A percentile compares a stretch with the other conserved stretches of the same genome.
phyloP scores from a whole-genome alignment of 2,797 vertebrate genomes.

The Salmo trutta region DNA sequence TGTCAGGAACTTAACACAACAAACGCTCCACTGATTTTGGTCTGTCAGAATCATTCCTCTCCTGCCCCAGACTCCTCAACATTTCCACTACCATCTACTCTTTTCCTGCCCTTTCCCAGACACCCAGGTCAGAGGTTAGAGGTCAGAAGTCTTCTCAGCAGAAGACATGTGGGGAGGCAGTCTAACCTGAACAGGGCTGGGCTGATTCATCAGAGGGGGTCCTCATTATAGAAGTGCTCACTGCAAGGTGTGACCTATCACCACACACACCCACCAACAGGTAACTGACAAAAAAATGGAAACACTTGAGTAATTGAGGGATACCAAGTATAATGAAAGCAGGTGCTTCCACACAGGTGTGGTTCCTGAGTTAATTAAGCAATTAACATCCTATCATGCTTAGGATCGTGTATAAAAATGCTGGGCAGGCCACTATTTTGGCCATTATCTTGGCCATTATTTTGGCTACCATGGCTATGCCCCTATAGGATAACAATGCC shows the following conservation, averaged over 20 bases:
- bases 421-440: no score
- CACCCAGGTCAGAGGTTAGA: neutral
- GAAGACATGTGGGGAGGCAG: neutral
- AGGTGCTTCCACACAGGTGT: no score
- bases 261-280: neutral
- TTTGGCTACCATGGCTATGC: no score
- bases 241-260: neutral
- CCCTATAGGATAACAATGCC: no score
- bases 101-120: no score
- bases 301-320: no score
- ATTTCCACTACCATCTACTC: neutral
- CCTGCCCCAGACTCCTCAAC: slow-evolving; percentile 8
- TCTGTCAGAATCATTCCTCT: neutral
- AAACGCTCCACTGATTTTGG: neutral
- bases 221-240: slow-evolving; percentile 37
- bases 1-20: neutral
- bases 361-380: no score
- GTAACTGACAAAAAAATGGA: no score
- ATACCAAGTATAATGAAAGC: no score
- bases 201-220: slow-evolving; percentile 19
- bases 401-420: no score
- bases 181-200: slow-evolving; percentile 13
- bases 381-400: no score
- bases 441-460: no score
- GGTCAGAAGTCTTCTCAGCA: neutral